Base-by-base conservation (phyloP, 1,140 invertebrate genomes). In the Aphis gossypii region DNA sequence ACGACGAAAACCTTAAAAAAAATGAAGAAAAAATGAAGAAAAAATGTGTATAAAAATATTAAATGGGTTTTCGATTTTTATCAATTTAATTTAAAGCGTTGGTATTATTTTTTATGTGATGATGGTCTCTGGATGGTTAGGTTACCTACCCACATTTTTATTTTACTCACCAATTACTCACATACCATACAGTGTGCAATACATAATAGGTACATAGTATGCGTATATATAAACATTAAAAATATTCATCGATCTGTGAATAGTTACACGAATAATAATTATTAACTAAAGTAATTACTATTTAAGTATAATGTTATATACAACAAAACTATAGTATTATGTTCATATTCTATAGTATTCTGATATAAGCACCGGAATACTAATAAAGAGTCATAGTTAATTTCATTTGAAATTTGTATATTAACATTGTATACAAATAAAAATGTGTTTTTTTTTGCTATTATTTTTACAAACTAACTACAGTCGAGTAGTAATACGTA, bases 41-140 rank as follows among this genome's bases (percentile, higher is more conserved):
- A 35, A 84, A 84, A 84, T 41, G 9, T 60, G 25, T 56, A 60
- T 51, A 25, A 48, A 30, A 44, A 25, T 25, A 35, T 92, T 46
- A 48, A 82, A 92, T 83, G 90, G 44, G 35, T 92, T 92, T 92
- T 83, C 5, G 76, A 92, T 92, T 82, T 92, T 90, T 90, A 90
- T 90, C 89, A 90, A 90, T 90, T 90, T 90, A 90, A 90, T 90
- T 90, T 68, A n/a, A 68, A 68, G 38, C 38, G 89, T 44, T 38
- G 25, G 41, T 56, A 54, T 54, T 35, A 76, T n/a, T n/a, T n/a
- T 76, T 76, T n/a, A n/a, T 76, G n/a, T 2, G 14, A 76, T 76
- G 30, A 76, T 76, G n/a, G 0, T 76, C 60, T 76, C 5, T n/a
- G n/a, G 60, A 35, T 5, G 30, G 60, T 76, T 76, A n/a, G 60